Percentiles rank a stretch among this genome's conserved stretches.
Evolutionary conservation across 1,140 invertebrate genomes (phyloP).

Genomic region (Portunus trituberculatus): DNA sequence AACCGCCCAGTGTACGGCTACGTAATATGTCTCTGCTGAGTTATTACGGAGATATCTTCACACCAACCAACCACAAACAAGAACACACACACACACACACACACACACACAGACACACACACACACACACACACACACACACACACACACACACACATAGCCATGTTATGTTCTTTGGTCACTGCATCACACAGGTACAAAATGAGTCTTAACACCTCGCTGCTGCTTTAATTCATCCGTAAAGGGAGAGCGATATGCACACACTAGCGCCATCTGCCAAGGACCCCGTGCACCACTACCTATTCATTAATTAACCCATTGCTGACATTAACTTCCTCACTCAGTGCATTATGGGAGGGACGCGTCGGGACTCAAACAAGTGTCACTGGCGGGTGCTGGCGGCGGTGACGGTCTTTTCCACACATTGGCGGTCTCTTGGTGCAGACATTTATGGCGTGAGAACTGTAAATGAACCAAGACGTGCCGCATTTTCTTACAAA

Average conservation of each 20-base stretch:
- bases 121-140: conserved; percentile 50
- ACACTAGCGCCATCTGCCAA: not conserved
- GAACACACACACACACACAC: conserved; percentile 12
- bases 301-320: conserved; percentile 3
- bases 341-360: not conserved
- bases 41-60: not conserved
- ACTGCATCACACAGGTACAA: not conserved
- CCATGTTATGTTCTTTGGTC: not conserved
- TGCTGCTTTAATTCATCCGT: not conserved
- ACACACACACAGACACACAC: not conserved
- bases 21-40: not conserved
- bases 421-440: not conserved
- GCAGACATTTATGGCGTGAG: not conserved
- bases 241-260: not conserved
- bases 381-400: not conserved
- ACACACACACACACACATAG: conserved; percentile 46
- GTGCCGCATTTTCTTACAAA: not conserved
- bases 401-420: not conserved
- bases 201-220: not conserved
- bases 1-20: not conserved
- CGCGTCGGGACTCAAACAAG: not conserved
- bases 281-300: not conserved
- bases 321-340: not conserved
- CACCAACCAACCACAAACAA: not conserved
- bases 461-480: not conserved